Evolutionary conservation across 2,113 vertebrate genomes (phyloP).

Genomic region (Murina feae): DNA sequence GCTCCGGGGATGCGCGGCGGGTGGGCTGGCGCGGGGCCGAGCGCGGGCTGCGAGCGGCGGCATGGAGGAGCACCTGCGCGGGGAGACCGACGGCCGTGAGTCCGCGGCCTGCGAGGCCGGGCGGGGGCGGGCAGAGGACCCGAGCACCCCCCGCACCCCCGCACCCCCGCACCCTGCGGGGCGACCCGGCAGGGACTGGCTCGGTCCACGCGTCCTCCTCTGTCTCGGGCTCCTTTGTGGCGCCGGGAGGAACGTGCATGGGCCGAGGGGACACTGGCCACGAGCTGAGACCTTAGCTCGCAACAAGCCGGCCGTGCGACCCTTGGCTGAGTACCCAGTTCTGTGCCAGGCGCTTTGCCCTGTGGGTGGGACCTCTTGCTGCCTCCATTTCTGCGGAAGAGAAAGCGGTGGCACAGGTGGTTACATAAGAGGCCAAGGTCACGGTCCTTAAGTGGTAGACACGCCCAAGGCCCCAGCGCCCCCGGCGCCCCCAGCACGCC

Average conservation of each 20-base stretch:
- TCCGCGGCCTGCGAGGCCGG: accelerated
- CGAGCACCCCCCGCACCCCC: neutral
- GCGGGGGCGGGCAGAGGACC: accelerated
- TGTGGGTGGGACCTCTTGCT: neutral
- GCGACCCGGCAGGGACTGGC: neutral
- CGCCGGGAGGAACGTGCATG: no score
- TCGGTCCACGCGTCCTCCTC: neutral
- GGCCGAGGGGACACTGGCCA: neutral
- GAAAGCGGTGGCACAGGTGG: neutral
- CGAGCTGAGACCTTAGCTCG: neutral
- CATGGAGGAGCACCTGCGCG: neutral
- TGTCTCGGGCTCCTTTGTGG: neutral
- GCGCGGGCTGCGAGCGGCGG: neutral
- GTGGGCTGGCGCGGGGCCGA: neutral
- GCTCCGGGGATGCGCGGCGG: neutral
- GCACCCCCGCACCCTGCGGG: neutral
- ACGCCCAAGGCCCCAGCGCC: neutral
- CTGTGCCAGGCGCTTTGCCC: neutral
- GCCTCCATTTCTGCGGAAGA: neutral
- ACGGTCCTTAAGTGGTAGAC: neutral
- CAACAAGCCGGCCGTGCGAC: neutral
- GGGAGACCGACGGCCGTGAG: conserved; percentile 35
- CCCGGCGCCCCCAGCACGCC: neutral
- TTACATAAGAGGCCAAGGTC: neutral
- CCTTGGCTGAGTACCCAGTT: neutral